A percentile compares a stretch with the other conserved stretches of the same genome.
These are phyloP conservation scores for Gastrophysa polygoni DNA, from an alignment of 2,888 invertebrate genomes.

Conservation along the genomic window DNA sequence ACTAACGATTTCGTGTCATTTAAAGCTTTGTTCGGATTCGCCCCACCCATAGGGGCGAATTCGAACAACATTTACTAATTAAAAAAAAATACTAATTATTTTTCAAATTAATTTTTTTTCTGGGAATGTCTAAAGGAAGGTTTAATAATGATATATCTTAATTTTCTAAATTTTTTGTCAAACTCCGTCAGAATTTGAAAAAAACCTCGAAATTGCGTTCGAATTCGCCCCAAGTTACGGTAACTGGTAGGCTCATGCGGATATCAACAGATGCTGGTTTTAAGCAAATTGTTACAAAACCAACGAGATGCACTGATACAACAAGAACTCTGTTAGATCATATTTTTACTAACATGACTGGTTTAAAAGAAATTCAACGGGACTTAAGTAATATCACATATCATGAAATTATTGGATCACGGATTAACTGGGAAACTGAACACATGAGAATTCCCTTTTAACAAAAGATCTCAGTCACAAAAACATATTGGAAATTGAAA, in stretches of 20 bases:
- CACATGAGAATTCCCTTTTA: background rate
- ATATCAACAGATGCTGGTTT: constrained; percentile 4
- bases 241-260: background rate
- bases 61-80: no score
- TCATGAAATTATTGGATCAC: background rate
- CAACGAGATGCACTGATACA: constrained; percentile 5
- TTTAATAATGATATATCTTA: no score
- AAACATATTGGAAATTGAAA: constrained; percentile 35
- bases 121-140: no score
- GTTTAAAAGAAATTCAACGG: background rate
- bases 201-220: no score
- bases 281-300: constrained; percentile 4
- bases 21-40: no score
- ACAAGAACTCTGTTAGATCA: constrained; percentile 8
- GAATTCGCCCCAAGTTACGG: no score
- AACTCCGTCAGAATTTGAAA: no score
- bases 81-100: no score
- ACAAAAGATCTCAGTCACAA: constrained; percentile 38
- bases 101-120: no score
- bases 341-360: constrained; percentile 3
- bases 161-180: no score
- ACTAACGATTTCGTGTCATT: no score
- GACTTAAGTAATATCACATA: background rate
- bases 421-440: background rate
- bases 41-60: no score